phyloP scores from a whole-genome alignment of 2,113 vertebrate species.

The Antigone vipio region DNA sequence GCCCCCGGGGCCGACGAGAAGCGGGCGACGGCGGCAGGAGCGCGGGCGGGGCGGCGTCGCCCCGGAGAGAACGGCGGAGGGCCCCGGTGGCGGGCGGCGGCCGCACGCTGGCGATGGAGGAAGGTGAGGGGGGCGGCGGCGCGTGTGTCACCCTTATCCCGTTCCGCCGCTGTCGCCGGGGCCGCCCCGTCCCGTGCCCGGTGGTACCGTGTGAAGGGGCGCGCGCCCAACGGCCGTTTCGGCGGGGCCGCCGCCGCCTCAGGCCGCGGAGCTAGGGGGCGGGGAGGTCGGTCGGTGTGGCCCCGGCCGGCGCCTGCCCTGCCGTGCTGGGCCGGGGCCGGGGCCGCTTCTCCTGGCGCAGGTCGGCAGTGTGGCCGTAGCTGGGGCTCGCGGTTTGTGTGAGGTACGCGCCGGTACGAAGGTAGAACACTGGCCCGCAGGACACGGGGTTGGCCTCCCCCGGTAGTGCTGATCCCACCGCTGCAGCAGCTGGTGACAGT shows the following conservation, averaged over 20 bases:
- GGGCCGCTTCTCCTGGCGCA: neutral
- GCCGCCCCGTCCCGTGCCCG: neutral
- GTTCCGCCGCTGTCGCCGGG: neutral
- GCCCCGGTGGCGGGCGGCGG: neutral
- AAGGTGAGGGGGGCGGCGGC: slow-evolving; percentile 17
- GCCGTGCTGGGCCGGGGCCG: neutral
- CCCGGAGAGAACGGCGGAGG: neutral
- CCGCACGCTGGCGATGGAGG: slow-evolving; percentile 5
- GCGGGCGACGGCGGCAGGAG: neutral
- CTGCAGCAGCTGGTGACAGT: neutral
- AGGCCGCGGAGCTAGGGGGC: neutral
- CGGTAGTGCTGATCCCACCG: neutral
- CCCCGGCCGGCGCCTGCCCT: neutral
- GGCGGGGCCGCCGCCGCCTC: neutral
- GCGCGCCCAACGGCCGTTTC: neutral
- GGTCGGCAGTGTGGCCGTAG: neutral
- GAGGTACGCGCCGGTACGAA: neutral
- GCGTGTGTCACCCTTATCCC: neutral
- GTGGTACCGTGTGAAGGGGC: neutral
- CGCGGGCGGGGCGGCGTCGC: neutral
- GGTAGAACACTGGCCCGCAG: neutral
- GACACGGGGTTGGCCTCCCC: neutral
- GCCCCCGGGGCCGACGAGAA: neutral
- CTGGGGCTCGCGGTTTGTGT: neutral
- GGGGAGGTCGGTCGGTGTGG: neutral